Evolutionary conservation across 2,888 invertebrate genomes (phyloP).

Genomic region (Polydrusus cervinus): DNA sequence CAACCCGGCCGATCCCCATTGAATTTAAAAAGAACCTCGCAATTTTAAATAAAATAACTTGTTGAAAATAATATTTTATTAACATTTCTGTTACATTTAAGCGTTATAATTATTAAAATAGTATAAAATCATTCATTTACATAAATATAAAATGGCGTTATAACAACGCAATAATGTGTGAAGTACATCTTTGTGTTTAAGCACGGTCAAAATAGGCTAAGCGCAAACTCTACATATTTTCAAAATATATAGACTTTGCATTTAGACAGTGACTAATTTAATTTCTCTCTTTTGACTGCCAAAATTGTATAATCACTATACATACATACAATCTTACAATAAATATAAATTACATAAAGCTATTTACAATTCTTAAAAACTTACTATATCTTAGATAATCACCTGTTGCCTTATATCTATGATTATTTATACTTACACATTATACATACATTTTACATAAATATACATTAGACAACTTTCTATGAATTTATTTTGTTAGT

Average conservation of each 20-base stretch:
- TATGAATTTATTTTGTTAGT: not conserved
- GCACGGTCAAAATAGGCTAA: not conserved
- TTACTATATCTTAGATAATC: no score
- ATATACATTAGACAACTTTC: not conserved
- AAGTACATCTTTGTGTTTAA: no score
- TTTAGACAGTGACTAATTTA: no score
- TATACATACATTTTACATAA: not conserved
- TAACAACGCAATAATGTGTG: not conserved
- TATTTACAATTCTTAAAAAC: no score
- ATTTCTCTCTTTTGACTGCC: no score
- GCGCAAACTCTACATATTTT: not conserved
- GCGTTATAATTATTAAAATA: conserved; percentile 10
- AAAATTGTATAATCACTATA: no score
- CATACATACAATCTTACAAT: no score
- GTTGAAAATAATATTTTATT: conserved; percentile 14
- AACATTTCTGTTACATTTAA: conserved; percentile 6
- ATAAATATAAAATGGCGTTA: not conserved
- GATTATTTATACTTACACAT: no score
- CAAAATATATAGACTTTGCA: not conserved
- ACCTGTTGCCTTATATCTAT: no score
- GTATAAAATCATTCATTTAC: conserved; percentile 10
- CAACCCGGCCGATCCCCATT: no score
- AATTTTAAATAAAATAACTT: not conserved
- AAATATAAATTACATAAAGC: no score
- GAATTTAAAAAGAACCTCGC: no score